Percentiles rank a stretch among this genome's conserved stretches.
Conservation (phyloP, 1,140 invertebrate species). For the Sipha flava region DNA sequence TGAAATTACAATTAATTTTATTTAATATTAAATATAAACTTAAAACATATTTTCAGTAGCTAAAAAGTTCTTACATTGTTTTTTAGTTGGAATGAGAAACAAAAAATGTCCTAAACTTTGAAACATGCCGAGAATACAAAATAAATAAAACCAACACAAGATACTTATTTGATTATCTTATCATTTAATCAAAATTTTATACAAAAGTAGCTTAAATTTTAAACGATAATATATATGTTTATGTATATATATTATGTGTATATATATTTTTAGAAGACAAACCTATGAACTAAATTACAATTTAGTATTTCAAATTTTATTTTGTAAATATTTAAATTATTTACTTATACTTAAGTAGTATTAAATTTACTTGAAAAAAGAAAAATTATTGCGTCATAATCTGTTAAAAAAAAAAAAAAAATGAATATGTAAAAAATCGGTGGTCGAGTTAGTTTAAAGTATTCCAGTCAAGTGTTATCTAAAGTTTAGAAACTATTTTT, state of each 20-base stretch:
- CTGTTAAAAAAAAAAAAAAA: slow-evolving; percentile 22
- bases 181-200: slow-evolving; percentile 33
- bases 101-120: slow-evolving; percentile 24
- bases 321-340: slow-evolving; percentile 20
- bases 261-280: slow-evolving; percentile 23
- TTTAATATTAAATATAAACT: slow-evolving; percentile 12
- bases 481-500: slow-evolving; percentile 18
- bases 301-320: slow-evolving; percentile 17
- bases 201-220: slow-evolving; percentile 29
- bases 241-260: slow-evolving; percentile 22
- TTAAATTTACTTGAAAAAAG: not conserved
- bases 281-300: slow-evolving; percentile 29
- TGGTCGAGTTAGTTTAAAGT: slow-evolving; percentile 27
- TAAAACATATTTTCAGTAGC: slow-evolving; percentile 30
- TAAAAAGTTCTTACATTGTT: not conserved
- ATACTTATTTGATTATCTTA: slow-evolving; percentile 23
- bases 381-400: slow-evolving; percentile 10
- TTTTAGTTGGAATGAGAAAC: slow-evolving; percentile 22
- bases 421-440: not conserved
- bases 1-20: not conserved
- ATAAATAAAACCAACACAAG: slow-evolving; percentile 10
- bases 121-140: slow-evolving; percentile 19
- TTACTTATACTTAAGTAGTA: slow-evolving; percentile 16
- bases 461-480: slow-evolving; percentile 22
- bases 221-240: slow-evolving; percentile 10